Conservation (phyloP, 2,797 vertebrate species). For the Eulemur albifrons region DNA sequence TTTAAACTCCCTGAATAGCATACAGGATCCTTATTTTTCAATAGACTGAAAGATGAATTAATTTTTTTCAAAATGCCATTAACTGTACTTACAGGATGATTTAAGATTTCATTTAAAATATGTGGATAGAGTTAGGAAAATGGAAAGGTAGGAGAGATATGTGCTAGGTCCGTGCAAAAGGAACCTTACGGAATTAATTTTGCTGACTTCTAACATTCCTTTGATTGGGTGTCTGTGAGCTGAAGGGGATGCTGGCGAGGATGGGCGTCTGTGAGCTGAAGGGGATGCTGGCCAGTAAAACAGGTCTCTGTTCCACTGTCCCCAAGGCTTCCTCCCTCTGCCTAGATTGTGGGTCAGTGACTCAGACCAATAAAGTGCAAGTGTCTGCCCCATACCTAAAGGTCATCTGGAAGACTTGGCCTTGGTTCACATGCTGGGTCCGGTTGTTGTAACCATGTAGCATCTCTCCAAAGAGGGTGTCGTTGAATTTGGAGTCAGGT, state of each 20-base stretch:
- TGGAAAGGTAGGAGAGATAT: not conserved
- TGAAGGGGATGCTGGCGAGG: not conserved
- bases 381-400: slow-evolving; percentile 89
- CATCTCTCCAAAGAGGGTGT: slow-evolving; percentile 98
- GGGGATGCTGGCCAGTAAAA: not conserved
- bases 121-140: slow-evolving; percentile 5
- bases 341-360: not conserved
- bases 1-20: slow-evolving; percentile 48
- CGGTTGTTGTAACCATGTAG: slow-evolving; percentile 98
- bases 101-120: slow-evolving; percentile 43
- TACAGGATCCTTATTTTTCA: slow-evolving; percentile 33
- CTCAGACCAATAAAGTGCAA: not conserved
- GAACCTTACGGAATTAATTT: not conserved
- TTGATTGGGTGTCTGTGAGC: accelerated
- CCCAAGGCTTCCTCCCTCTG: not conserved
- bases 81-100: slow-evolving; percentile 47
- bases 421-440: slow-evolving; percentile 94
- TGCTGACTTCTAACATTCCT: not conserved
- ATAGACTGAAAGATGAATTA: slow-evolving; percentile 44
- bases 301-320: not conserved
- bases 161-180: not conserved
- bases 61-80: slow-evolving; percentile 43
- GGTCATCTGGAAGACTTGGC: slow-evolving; percentile 98
- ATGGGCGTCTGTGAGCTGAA: accelerated
- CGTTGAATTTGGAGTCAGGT: slow-evolving; percentile 92